phyloP scores from a whole-genome alignment of 2,113 vertebrate genomes.

The Okapia johnstoni region DNA sequence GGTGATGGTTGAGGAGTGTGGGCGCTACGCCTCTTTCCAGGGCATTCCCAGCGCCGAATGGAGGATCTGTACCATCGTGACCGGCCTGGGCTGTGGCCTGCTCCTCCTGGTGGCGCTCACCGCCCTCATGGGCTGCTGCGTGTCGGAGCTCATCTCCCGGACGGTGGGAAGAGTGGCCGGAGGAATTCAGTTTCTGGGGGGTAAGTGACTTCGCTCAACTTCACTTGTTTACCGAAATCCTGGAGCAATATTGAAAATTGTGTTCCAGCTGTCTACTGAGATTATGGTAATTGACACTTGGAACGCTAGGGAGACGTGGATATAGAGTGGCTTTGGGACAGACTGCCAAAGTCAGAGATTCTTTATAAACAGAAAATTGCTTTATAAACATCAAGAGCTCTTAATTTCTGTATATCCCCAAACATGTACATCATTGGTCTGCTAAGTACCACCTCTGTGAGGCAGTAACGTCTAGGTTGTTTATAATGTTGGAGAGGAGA shows the following conservation, averaged over 20 bases:
- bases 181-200: constrained; percentile 96
- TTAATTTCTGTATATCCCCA: not conserved
- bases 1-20: constrained; percentile 98
- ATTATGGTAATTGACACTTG: not conserved
- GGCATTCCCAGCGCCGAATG: constrained; percentile 95
- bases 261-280: not conserved
- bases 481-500: not conserved
- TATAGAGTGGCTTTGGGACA: not conserved
- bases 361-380: not conserved
- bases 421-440: not conserved
- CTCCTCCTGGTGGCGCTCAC: constrained; percentile 96
- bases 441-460: not conserved
- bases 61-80: constrained; percentile 95
- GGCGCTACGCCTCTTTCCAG: constrained; percentile 95
- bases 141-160: constrained; percentile 96
- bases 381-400: not conserved
- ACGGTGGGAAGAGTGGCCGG: constrained; percentile 96
- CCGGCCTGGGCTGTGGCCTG: constrained; percentile 94
- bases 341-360: not conserved
- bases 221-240: not conserved
- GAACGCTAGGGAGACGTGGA: not conserved
- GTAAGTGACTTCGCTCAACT: constrained; percentile 81
- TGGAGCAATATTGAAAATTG: not conserved
- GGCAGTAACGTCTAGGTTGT: not conserved
- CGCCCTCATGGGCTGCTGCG: constrained; percentile 96